Evolutionary conservation across 2,888 invertebrate genomes (phyloP), one percentile per base, ranked within the genome.

Genomic region (Glaucopsyche alexis): DNA sequence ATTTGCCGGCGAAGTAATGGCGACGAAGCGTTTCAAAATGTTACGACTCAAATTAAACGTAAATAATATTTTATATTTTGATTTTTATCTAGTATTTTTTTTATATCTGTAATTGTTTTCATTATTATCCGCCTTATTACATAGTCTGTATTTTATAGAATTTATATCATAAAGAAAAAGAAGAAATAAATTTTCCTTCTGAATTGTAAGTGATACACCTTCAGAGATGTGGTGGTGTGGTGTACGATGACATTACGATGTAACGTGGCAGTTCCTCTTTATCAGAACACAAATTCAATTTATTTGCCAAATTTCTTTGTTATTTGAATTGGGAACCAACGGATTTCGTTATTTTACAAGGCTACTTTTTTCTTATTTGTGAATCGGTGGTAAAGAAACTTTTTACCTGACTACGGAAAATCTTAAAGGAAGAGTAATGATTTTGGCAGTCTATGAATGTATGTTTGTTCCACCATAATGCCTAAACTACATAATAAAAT

Each of bases 1-100:
- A 60, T 60, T 60, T 60, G 29, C 60, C 60, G 60, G 19, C 60
- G 16, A 52, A 16, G 52, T 52, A 52, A 52, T 52, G 52, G 52
- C 52, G 60, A 60, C 60, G 29, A 60, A 38, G 29, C 60, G 13
- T 13, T 8, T 14, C 38, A 60, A 60, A 60, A 60, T 60, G 13
- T 60, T 60, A 60, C 60, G 29, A 60, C 55, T 60, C 19, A 60
- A 60, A 60, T 38, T 7, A 14, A 60, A 38, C 60, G 29, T 29
- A 60, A 60, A 14, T 38, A 60, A 38, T 38, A 13, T 60, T 60
- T 60, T 38, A 13, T 60, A 38, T 38, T 38, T 29, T 38, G 13
- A 55, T 11, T 38, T 14, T 38, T 29, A 60, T 2, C 29, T 13
- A 1, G 60, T 60, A 60, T 29, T 13, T 19, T 13, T 19, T 60